phyloP scores from a whole-genome alignment of 1,140 invertebrate genomes.

The Pseudomyrmex cubaensis region DNA sequence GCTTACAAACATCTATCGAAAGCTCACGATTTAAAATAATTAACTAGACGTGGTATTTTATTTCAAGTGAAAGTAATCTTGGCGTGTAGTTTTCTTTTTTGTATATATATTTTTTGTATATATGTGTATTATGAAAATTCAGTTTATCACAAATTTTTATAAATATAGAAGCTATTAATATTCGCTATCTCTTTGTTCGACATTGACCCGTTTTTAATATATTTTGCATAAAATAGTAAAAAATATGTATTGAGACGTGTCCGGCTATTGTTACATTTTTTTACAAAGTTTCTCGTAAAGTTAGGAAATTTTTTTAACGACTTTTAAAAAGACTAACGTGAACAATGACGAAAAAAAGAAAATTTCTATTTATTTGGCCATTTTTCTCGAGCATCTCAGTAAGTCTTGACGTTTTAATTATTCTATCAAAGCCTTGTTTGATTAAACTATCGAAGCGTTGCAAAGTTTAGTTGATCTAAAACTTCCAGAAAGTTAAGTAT shows the following conservation, averaged over 20 bases:
- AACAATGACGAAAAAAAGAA: not conserved
- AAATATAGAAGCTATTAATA: conserved; percentile 31
- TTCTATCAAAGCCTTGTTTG: conserved; percentile 25
- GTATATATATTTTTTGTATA: not conserved
- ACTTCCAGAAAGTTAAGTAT: conserved; percentile 17
- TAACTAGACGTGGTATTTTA: not conserved
- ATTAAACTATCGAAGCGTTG: conserved; percentile 45
- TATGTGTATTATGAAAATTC: too few relatives aligned
- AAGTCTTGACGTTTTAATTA: conserved; percentile 54
- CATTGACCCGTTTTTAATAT: conserved; percentile 4
- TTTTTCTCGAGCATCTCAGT: not conserved
- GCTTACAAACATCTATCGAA: conserved; percentile 13
- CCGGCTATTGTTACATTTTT: not conserved
- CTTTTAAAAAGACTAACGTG: not conserved
- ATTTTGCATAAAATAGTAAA: conserved; percentile 12
- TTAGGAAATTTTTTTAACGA: not conserved
- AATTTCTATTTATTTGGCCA: not conserved
- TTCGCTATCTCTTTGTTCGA: conserved; percentile 25
- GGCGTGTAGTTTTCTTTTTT: not conserved
- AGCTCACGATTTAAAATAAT: not conserved
- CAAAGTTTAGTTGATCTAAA: not conserved
- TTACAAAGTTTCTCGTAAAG: not conserved
- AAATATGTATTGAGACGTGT: not conserved
- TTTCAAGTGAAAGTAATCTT: conserved; percentile 21
- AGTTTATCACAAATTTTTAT: too few relatives aligned